Base-by-base conservation (phyloP, 1,140 invertebrate species). In the Glossosoma conforme region DNA sequence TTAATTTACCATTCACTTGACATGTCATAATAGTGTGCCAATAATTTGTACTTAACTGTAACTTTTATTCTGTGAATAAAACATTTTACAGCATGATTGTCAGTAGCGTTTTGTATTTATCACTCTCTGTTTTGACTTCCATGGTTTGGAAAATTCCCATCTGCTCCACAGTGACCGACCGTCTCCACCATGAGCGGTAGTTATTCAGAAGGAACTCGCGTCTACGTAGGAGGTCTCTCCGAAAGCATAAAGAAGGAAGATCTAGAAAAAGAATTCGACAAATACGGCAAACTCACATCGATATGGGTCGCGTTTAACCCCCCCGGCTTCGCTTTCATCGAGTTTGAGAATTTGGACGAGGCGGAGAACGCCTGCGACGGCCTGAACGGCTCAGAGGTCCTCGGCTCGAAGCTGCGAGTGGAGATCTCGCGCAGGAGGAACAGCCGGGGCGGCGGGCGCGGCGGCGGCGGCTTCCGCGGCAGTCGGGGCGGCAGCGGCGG, bases 301-400 rank as follows among this genome's bases (percentile, higher is more conserved):
- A 93, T 97, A 33, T 95, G 91, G 91, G 90, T 73, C 49, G 71
- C 70, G 61, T 74, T 79, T 57, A 79, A 75, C 60, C 77, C 93
- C 91, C 58, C 91, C 85, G 60, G 94, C 58, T 99, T 99, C 79
- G 97, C 96, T 42, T 99, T 99, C 78, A 90, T 99, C 63, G 95
- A 98, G 75, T 99, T 97, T 78, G 89, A 94, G 72, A 93, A 94
- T 69, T 80, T 84, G 62, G 85, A 91, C 64, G 93, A 98, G 76
- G 95, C 95, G 20, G 90, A 95, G 68, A 85, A 93, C 68, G 93
- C 94, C 24, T 93, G 91, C 67, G 86, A 86, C 68, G 88, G 82
- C 59, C 79, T 97, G 63, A 95, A 98, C 74, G 93, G 93, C 51
- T 83, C 83, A 52, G 86, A 87, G 61, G 77, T 89, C 55, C 71